These are phyloP conservation scores for Mayetiola destructor DNA, from an alignment of 2,888 invertebrate genomes.

Conservation along the genomic window DNA sequence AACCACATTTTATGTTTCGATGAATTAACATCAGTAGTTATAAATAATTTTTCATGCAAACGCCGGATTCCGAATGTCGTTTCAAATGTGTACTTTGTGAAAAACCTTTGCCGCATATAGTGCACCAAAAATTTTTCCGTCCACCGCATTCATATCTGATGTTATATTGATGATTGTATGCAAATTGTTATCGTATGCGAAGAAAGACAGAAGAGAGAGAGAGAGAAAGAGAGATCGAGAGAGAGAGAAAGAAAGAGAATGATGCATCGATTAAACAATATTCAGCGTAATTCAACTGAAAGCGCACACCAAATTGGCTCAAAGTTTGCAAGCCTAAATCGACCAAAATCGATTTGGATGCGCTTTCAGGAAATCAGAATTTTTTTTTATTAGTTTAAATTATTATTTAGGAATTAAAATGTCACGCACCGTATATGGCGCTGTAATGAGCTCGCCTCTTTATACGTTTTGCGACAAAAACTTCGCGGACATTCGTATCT, in stretches of 20 bases:
- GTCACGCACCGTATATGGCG: constrained; percentile 35
- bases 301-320: too few species aligned
- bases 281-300: background rate
- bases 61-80: constrained; percentile 40
- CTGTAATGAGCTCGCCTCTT: constrained; percentile 37
- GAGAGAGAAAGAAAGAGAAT: background rate
- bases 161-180: constrained; percentile 10
- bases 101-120: constrained; percentile 47
- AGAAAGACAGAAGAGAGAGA: background rate
- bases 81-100: constrained; percentile 53
- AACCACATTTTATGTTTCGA: background rate
- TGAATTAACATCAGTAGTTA: constrained; percentile 20
- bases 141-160: constrained; percentile 54
- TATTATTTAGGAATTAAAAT: constrained; percentile 16
- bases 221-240: background rate
- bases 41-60: constrained; percentile 38
- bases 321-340: too few species aligned
- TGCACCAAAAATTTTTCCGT: constrained; percentile 51
- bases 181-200: background rate
- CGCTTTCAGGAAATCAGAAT: too few species aligned
- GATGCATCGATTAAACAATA: background rate
- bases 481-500: constrained; percentile 35
- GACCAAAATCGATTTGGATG: too few species aligned
- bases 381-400: too few species aligned
- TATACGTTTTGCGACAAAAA: constrained; percentile 36